Evolutionary conservation across 2,888 invertebrate genomes (phyloP).

Genomic region (Brachypterus glaber): DNA sequence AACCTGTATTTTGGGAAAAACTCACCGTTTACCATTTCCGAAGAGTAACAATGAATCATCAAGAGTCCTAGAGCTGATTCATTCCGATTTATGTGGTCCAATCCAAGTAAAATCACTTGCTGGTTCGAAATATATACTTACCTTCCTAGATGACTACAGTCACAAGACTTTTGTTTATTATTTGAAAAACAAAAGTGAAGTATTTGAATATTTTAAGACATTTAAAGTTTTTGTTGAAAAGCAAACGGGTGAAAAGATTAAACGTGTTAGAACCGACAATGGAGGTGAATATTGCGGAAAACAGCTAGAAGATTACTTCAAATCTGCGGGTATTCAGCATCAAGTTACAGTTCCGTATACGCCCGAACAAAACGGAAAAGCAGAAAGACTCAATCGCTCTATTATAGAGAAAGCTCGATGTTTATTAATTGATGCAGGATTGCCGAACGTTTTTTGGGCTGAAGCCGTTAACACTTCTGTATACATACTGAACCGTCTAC

Average conservation of each 20-base stretch:
- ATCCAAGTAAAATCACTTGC: slow-evolving; percentile 19
- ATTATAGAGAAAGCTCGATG: slow-evolving; percentile 21
- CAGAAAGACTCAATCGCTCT: slow-evolving; percentile 21
- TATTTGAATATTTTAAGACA: slow-evolving; percentile 20
- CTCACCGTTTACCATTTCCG: too few relatives aligned
- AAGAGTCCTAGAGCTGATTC: slow-evolving; percentile 1
- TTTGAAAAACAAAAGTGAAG: slow-evolving; percentile 25
- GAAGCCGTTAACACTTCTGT: slow-evolving; percentile 8
- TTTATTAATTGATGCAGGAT: slow-evolving; percentile 14
- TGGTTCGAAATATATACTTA: slow-evolving; percentile 23
- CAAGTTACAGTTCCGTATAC: slow-evolving; percentile 15
- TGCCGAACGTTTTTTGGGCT: slow-evolving; percentile 11
- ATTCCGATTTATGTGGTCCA: slow-evolving; percentile 23
- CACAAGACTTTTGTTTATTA: slow-evolving; percentile 22
- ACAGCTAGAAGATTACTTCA: slow-evolving; percentile 19
- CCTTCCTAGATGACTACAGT: slow-evolving; percentile 29
- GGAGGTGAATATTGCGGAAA: slow-evolving; percentile 16
- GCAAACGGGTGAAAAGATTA: slow-evolving; percentile 23
- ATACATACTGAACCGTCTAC: not conserved
- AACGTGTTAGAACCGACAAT: slow-evolving; percentile 24
- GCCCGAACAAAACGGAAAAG: slow-evolving; percentile 27
- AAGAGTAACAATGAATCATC: not conserved
- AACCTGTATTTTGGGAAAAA: not conserved
- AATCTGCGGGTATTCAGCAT: slow-evolving; percentile 25
- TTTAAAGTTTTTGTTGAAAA: slow-evolving; percentile 28